Evolutionary conservation across 2,888 invertebrate genomes (phyloP).

Genomic region (Coremacera marginata): DNA sequence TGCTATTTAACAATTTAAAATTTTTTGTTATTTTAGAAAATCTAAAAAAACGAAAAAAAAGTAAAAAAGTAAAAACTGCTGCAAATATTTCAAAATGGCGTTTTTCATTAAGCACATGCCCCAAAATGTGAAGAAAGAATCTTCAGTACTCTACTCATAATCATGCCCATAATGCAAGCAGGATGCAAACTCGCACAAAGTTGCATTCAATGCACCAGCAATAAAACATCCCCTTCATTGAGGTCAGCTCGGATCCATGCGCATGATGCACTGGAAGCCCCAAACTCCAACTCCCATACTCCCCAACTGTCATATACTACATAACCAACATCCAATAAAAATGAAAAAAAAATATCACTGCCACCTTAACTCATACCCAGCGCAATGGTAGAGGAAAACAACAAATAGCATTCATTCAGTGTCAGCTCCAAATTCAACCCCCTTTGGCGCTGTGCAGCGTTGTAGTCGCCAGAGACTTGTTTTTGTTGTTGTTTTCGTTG

Average conservation of each 20-base stretch:
- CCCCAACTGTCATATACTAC: not conserved
- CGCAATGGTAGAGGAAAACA: conserved; percentile 34
- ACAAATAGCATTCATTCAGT: conserved; percentile 44
- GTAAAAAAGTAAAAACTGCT: too few species aligned
- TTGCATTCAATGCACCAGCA: not conserved
- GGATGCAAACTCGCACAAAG: conserved; percentile 9
- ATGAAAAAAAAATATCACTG: conserved; percentile 23
- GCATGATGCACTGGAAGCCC: conserved; percentile 48
- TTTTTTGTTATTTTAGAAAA: too few species aligned
- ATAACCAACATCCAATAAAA: not conserved
- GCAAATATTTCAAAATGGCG: conserved; percentile 26
- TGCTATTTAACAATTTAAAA: too few species aligned
- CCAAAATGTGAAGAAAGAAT: not conserved
- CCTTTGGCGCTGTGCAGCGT: not conserved
- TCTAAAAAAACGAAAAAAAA: too few species aligned
- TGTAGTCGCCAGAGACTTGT: conserved; percentile 47
- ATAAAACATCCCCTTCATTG: conserved; percentile 24
- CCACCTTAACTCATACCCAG: conserved; percentile 27
- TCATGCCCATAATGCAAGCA: not conserved
- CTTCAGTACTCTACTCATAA: not conserved
- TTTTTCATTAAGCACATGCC: not conserved
- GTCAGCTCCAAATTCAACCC: conserved; percentile 31
- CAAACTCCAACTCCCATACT: not conserved
- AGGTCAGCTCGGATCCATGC: conserved; percentile 45
- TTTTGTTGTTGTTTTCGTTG: conserved; percentile 11